Conservation (phyloP, 2,797 vertebrate genomes). For the Taenioides sp. region DNA sequence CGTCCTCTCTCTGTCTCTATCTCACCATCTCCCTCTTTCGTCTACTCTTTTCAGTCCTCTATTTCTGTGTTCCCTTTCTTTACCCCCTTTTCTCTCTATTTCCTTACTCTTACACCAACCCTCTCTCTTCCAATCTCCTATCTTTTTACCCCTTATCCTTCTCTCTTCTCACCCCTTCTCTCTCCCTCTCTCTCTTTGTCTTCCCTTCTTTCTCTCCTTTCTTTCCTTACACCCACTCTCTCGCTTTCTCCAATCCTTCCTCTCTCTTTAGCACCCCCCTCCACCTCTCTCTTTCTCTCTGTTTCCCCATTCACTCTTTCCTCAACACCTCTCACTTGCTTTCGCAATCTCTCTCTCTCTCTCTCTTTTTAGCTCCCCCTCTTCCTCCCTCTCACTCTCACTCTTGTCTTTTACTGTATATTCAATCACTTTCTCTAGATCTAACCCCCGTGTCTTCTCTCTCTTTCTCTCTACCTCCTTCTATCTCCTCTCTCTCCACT, state of each 20-base stretch:
- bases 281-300: not conserved
- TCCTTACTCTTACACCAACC: not conserved
- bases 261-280: not conserved
- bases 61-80: too few relatives aligned
- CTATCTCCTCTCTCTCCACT: too few relatives aligned
- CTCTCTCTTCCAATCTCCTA: too few relatives aligned
- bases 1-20: not conserved
- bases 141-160: not conserved
- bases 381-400: too few relatives aligned
- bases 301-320: not conserved
- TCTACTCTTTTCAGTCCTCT: not conserved
- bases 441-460: too few relatives aligned
- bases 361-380: not conserved
- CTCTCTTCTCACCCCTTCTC: conserved; percentile 9
- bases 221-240: too few relatives aligned
- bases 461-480: too few relatives aligned
- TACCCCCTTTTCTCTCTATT: not conserved
- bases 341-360: not conserved
- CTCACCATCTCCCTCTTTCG: not conserved
- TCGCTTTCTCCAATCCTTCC: too few relatives aligned
- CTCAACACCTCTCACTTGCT: not conserved
- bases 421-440: too few relatives aligned
- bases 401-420: too few relatives aligned
- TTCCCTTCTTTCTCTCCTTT: not conserved
- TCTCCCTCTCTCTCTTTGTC: conserved; percentile 4